These are phyloP conservation scores for Melanargia galathea DNA, from an alignment of 2,888 invertebrate genomes.

Conservation along the genomic window DNA sequence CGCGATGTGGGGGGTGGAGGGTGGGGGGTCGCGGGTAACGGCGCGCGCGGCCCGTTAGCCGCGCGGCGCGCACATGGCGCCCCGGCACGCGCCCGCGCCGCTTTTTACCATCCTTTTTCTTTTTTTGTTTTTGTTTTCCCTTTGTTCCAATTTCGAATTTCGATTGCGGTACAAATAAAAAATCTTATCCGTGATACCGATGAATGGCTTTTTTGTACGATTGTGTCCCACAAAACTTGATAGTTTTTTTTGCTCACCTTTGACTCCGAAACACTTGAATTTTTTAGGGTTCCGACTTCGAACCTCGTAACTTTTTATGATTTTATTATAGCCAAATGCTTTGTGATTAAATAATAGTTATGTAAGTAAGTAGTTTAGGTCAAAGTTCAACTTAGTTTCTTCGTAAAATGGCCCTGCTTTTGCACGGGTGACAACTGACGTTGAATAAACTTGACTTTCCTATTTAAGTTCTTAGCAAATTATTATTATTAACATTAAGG, in stretches of 20 bases:
- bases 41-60: slow-evolving; percentile 63
- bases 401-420: background rate
- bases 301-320: background rate
- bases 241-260: slow-evolving; percentile 21
- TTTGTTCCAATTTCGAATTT: slow-evolving; percentile 73
- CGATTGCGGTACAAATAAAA: slow-evolving; percentile 43
- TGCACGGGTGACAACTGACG: background rate
- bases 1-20: slow-evolving; percentile 24
- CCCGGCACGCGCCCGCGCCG: slow-evolving; percentile 75
- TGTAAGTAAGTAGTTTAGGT: background rate
- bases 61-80: slow-evolving; percentile 78
- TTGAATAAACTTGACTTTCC: too few relatives aligned
- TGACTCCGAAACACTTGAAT: slow-evolving; percentile 19
- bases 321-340: slow-evolving; percentile 8
- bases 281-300: slow-evolving; percentile 8
- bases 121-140: slow-evolving; percentile 69
- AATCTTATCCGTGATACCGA: slow-evolving; percentile 32
- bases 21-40: slow-evolving; percentile 55
- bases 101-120: slow-evolving; percentile 73
- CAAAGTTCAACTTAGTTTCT: background rate
- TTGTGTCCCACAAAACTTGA: slow-evolving; percentile 4
- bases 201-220: slow-evolving; percentile 23
- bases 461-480: too few relatives aligned
- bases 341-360: too few relatives aligned
- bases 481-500: too few relatives aligned